phyloP scores from a whole-genome alignment of 2,797 vertebrate species.

The Bradypodion pumilum region DNA sequence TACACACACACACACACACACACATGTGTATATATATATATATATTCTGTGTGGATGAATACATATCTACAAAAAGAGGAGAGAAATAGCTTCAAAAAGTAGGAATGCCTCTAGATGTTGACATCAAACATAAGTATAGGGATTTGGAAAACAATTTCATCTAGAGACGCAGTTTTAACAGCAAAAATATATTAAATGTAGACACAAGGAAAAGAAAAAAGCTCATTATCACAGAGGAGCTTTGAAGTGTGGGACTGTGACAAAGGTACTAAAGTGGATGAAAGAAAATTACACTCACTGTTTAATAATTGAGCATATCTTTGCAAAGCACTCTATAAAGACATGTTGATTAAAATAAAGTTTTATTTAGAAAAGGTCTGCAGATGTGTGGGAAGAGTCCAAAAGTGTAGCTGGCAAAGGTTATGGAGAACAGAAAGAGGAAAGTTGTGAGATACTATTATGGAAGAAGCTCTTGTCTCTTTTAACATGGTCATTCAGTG shows the following conservation, averaged over 20 bases:
- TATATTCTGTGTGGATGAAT: too few relatives aligned
- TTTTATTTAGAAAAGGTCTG: conserved; percentile 51
- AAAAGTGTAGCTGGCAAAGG: conserved; percentile 29
- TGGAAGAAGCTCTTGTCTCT: conserved; percentile 21
- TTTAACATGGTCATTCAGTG: neutral
- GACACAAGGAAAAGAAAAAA: conserved; percentile 46
- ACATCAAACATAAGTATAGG: conserved; percentile 57
- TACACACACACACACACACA: too few relatives aligned
- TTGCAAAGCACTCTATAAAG: conserved; percentile 53
- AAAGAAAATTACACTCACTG: conserved; percentile 58
- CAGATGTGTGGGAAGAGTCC: conserved; percentile 41
- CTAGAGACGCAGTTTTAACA: conserved; percentile 54
- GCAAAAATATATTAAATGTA: conserved; percentile 50
- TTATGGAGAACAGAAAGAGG: conserved; percentile 27
- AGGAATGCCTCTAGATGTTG: conserved; percentile 50
- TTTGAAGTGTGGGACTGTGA: conserved; percentile 61
- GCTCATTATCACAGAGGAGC: conserved; percentile 61
- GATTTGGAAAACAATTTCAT: conserved; percentile 64
- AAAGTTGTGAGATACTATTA: conserved; percentile 23
- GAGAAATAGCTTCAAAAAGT: neutral
- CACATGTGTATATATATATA: too few relatives aligned
- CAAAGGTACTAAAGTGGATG: conserved; percentile 58
- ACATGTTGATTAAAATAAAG: conserved; percentile 62
- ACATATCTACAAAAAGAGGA: neutral
- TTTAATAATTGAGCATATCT: conserved; percentile 65